Evolutionary conservation across 2,797 vertebrate species (phyloP).

Genomic region (Carcharodon carcharias): DNA sequence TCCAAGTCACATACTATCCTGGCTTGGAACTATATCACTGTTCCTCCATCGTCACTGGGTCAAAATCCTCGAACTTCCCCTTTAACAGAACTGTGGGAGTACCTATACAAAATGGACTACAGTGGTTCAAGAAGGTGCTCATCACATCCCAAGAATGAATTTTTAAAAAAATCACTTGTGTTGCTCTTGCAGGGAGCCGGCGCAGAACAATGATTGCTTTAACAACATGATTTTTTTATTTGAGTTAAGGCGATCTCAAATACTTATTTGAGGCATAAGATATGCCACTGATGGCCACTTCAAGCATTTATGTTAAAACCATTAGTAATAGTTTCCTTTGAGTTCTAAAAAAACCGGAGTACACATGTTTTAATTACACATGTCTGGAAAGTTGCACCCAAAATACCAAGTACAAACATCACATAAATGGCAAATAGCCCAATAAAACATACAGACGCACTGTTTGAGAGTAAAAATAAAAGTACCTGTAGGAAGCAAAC

Average conservation of each 20-base stretch:
- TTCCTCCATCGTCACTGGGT: background rate
- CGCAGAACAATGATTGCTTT: background rate
- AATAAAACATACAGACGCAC: background rate
- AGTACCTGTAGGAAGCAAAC: conserved; percentile 32
- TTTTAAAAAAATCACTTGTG: too few relatives aligned
- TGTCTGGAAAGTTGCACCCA: background rate
- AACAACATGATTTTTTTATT: background rate
- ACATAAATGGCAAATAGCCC: background rate
- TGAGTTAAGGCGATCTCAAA: background rate
- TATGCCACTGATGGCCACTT: background rate
- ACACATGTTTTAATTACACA: too few relatives aligned
- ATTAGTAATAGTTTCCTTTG: background rate
- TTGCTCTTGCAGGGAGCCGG: too few relatives aligned
- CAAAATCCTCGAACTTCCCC: background rate
- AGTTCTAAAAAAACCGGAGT: background rate
- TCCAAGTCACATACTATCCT: background rate
- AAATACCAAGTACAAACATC: background rate
- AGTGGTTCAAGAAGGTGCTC: background rate
- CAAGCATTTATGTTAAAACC: background rate
- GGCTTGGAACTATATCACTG: too few relatives aligned
- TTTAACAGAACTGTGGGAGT: background rate
- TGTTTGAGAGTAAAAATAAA: background rate
- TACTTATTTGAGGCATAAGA: background rate
- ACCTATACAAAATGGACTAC: background rate
- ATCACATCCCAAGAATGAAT: background rate